Percentiles rank a stretch among this genome's conserved stretches.
Evolutionary conservation across 2,113 vertebrate species (phyloP).

Genomic region (Psittacus erithacus): DNA sequence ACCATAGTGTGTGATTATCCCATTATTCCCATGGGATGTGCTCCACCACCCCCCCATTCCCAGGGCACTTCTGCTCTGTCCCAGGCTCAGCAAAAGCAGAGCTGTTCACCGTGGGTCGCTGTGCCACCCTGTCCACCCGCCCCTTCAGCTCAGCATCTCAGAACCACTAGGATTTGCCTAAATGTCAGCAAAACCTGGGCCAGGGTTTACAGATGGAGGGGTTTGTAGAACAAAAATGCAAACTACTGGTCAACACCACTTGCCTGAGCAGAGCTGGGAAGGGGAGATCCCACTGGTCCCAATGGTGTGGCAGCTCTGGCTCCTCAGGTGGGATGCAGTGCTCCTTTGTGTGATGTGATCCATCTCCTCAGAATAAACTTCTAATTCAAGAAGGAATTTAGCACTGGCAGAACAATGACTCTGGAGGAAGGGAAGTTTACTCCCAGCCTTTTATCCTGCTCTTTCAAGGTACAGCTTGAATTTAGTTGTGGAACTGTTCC

Average conservation of each 20-base stretch:
- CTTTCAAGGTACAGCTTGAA: not conserved
- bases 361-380: not conserved
- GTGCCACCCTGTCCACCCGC: not conserved
- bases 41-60: not conserved
- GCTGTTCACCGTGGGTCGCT: not conserved
- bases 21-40: not conserved
- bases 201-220: not conserved
- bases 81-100: not conserved
- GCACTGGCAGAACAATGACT: not conserved
- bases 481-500: not conserved
- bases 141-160: not conserved
- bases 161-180: not conserved
- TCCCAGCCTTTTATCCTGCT: not conserved
- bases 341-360: not conserved
- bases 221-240: not conserved
- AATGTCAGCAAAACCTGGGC: not conserved
- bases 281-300: rapidly evolving
- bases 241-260: not conserved
- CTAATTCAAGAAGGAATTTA: not conserved
- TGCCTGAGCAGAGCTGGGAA: not conserved
- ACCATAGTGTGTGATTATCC: rapidly evolving
- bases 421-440: not conserved
- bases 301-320: not conserved
- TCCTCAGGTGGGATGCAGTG: rapidly evolving
- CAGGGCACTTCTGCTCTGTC: not conserved